These are phyloP conservation scores for Monopis laevigella DNA, from an alignment of 2,888 invertebrate genomes.

Conservation along the genomic window DNA sequence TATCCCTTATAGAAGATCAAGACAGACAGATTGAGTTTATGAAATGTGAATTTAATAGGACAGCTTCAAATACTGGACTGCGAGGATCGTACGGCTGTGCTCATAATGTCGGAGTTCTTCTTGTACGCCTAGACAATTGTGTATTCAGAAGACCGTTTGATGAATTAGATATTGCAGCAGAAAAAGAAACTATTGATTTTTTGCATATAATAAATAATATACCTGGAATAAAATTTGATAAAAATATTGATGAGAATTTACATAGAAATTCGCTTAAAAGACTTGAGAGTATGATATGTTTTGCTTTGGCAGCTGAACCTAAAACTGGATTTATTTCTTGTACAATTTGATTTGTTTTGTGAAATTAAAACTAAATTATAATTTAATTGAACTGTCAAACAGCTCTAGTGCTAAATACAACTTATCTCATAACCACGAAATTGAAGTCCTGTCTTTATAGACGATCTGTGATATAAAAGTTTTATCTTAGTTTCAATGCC, in stretches of 20 bases:
- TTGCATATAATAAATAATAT: slow-evolving; percentile 34
- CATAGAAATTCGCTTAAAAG: slow-evolving; percentile 19
- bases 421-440: slow-evolving; percentile 10
- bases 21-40: slow-evolving; percentile 43
- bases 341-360: too few species aligned
- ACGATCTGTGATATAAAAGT: slow-evolving; percentile 23
- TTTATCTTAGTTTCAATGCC: slow-evolving; percentile 28
- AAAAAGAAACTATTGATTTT: slow-evolving; percentile 29
- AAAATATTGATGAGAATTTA: slow-evolving; percentile 27
- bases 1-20: slow-evolving; percentile 33
- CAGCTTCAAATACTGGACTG: slow-evolving; percentile 15
- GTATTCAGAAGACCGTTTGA: slow-evolving; percentile 30
- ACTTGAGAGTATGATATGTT: slow-evolving; percentile 29
- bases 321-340: slow-evolving; percentile 26
- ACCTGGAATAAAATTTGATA: slow-evolving; percentile 42
- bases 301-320: slow-evolving; percentile 37
- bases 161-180: slow-evolving; percentile 32
- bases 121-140: slow-evolving; percentile 25
- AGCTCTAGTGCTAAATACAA: slow-evolving; percentile 5
- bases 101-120: slow-evolving; percentile 29
- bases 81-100: slow-evolving; percentile 40
- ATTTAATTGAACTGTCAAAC: slow-evolving; percentile 4
- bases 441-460: slow-evolving; percentile 11
- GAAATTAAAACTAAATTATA: too few species aligned
- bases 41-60: slow-evolving; percentile 44